These are phyloP conservation scores for Adelges cooleyi DNA, from an alignment of 1,140 invertebrate species.

Conservation along the genomic window DNA sequence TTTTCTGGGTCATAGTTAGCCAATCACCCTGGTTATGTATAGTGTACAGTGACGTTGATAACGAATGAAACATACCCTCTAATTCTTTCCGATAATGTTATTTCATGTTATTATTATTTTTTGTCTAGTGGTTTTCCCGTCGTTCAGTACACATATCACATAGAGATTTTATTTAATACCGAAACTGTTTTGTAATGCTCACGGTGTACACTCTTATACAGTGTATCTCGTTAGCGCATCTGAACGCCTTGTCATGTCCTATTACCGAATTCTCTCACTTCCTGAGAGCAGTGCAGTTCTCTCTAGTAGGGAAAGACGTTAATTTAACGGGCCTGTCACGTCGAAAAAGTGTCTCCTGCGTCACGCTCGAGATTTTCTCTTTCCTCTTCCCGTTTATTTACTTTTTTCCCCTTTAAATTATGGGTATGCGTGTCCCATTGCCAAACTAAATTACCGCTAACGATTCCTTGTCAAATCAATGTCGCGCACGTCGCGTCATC, in stretches of 20 bases:
- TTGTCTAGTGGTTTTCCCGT: too few relatives aligned
- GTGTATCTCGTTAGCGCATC: constrained; percentile 25
- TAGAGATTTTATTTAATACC: constrained; percentile 15
- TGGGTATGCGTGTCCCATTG: constrained; percentile 14
- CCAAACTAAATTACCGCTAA: constrained; percentile 22
- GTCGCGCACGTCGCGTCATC: not conserved
- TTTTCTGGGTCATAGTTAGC: too few relatives aligned
- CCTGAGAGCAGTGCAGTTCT: too few relatives aligned
- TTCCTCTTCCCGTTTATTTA: constrained; percentile 10
- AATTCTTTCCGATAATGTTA: too few relatives aligned
- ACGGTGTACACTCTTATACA: not conserved
- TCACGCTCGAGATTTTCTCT: constrained; percentile 22
- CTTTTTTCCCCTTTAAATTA: constrained; percentile 11
- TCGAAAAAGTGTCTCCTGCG: constrained; percentile 14
- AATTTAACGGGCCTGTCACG: constrained; percentile 21
- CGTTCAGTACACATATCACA: constrained; percentile 7
- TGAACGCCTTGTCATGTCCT: constrained; percentile 21
- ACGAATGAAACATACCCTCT: too few relatives aligned
- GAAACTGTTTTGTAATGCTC: constrained; percentile 24
- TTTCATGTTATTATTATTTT: too few relatives aligned
- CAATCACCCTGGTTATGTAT: too few relatives aligned
- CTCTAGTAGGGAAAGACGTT: not conserved
- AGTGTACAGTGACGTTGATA: too few relatives aligned
- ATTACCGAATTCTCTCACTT: constrained; percentile 12
- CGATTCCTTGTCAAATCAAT: constrained; percentile 18